phyloP scores from a whole-genome alignment of 2,797 vertebrate genomes.

The Macropodus opercularis region DNA sequence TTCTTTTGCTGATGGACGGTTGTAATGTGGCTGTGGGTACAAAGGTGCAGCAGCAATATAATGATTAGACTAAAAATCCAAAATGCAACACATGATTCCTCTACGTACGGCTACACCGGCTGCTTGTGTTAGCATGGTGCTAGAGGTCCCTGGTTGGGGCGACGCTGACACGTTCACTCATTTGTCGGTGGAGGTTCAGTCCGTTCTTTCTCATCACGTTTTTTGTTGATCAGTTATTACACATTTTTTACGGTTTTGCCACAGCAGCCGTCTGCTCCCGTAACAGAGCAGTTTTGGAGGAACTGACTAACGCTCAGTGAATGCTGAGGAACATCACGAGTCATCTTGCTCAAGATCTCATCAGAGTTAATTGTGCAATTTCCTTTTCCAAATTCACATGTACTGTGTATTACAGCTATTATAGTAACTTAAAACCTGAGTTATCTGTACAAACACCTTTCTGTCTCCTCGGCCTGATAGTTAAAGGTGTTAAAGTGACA shows the following conservation, averaged over 20 bases:
- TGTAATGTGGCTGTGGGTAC: constrained; percentile 3
- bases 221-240: too few relatives aligned
- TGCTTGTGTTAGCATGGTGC: too few relatives aligned
- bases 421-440: too few relatives aligned
- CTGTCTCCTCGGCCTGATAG: too few relatives aligned
- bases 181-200: too few relatives aligned
- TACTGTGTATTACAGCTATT: neutral
- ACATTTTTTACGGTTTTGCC: neutral
- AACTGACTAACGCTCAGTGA: neutral
- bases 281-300: neutral
- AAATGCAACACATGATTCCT: too few relatives aligned
- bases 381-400: neutral
- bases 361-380: constrained; percentile 17
- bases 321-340: neutral
- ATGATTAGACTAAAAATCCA: constrained; percentile 5
- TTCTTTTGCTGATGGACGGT: neutral
- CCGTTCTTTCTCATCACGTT: too few relatives aligned
- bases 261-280: neutral
- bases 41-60: constrained; percentile 18
- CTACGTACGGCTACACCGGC: too few relatives aligned
- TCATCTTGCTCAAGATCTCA: constrained; percentile 27
- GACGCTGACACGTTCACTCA: too few relatives aligned
- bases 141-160: too few relatives aligned
- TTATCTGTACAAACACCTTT: too few relatives aligned
- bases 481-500: neutral